Evolutionary conservation across 2,888 invertebrate genomes (phyloP), one percentile per base, ranked within the genome.

Genomic region (Epicampocera succincta): DNA sequence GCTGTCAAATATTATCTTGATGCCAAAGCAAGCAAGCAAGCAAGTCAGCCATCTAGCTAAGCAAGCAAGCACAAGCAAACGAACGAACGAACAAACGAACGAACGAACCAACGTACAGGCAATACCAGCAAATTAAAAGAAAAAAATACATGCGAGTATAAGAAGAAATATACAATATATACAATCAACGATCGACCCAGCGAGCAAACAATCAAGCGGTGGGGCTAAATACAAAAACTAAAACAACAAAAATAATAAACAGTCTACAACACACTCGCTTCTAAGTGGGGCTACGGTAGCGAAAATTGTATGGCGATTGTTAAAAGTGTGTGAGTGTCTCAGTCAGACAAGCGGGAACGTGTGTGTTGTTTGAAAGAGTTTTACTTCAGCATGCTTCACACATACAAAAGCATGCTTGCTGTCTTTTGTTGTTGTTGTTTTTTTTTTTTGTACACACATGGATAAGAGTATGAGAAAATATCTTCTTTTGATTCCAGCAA

Each of bases 1-100:
- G 90, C 88, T 88, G 89, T 89, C 89, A 89, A 89, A 89, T 89
- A 88, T 87, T 89, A 89, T 89, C 89, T 89, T 88, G 90, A 89
- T 88, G 89, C 86, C 88, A 88, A 89, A 84, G 58, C 65, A 80
- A 77, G 76, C 69, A 74, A 71, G n/a, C n/a, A n/a, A n/a, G 76
- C 65, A 73, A 83, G 71, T 58, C 65, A 66, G 80, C 33, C 33
- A 71, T 40, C 71, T 3, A 33, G 17, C 56, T 33, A 72, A 69
- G 71, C 60, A 8, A 68, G 68, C 66, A 13, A 50, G 29, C 17
- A 1, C 4, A 44, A 46, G 48, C 19, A 60, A 60, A 21, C 60
- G n/a, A 42, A 72, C 60, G 74, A 21, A 21, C 52, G 44, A 65
- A 19, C 56, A 40, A 48, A 42, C 61, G 19, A 29, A 72, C 52